Base-by-base conservation (phyloP, 2,888 invertebrate species). In the Aphodius granarius region DNA sequence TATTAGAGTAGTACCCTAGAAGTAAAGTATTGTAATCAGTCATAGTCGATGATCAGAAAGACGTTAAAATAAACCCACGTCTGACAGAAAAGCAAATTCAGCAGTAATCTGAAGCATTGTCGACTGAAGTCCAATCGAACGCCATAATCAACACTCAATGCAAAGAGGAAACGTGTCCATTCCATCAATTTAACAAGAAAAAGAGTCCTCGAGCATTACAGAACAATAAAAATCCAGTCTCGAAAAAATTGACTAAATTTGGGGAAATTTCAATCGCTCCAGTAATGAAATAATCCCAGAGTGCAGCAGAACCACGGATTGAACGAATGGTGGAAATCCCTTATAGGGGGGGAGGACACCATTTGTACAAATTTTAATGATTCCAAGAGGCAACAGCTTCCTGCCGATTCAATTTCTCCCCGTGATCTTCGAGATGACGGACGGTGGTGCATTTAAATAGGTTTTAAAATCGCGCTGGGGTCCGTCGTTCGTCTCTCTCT, bases 211-310 rank as follows among this genome's bases (percentile, higher is more conserved):
- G 13, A 43, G 43, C 43, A 43, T 43, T 43, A 43, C 9, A 43
- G 43, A 9, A 43, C 9, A 43, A 43, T 43, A 43, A 43, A 43
- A 43, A 43, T 43, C 65, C 65, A 21, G 22, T n/a, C 19, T 22
- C 20, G 22, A 68, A 68, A 68, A 68, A 68, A 68, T 68, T 68
- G 68, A 68, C 68, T 68, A 68, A 68, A 68, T 68, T 68, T 68
- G n/a, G 6, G 68, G 21, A 68, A 68, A 68, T 68, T 20, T 22
- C 68, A 68, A 21, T 68, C 68, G 20, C n/a, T 6, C 20, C n/a
- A 68, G 68, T 68, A 68, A 68, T 68, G 68, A 68, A 68, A 68
- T 68, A 68, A 68, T 68, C 68, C 21, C 18, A 43, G 43, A 43
- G 43, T 43, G 43, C 43, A 43, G 43, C 43, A 13, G 9, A 13